Evolutionary conservation across 2,113 vertebrate genomes (phyloP).

Genomic region (Haliaeetus leucogaster): DNA sequence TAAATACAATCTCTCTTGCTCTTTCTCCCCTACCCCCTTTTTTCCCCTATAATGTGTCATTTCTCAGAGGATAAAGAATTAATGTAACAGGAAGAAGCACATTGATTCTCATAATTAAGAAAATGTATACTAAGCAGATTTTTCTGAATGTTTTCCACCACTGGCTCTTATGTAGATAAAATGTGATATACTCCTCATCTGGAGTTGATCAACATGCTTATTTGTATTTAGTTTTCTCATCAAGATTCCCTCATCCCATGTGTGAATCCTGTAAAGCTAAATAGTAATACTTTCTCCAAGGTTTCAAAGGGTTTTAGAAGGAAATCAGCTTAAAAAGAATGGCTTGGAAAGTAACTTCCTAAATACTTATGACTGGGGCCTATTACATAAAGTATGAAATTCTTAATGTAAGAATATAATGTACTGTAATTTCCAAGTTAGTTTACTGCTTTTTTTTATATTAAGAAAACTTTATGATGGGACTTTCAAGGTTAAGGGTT

Average conservation of each 20-base stretch:
- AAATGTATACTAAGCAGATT: background rate
- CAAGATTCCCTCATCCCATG: background rate
- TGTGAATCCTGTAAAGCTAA: background rate
- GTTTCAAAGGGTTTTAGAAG: background rate
- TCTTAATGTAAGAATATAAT: background rate
- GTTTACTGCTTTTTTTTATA: background rate
- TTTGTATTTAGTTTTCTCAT: background rate
- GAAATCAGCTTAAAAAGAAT: background rate
- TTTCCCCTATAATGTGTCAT: background rate
- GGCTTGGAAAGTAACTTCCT: background rate
- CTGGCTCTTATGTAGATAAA: background rate
- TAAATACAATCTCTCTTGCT: constrained; percentile 32
- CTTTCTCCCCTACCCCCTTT: background rate
- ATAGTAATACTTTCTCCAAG: background rate
- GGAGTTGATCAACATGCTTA: background rate
- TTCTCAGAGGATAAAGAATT: background rate
- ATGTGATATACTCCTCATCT: background rate
- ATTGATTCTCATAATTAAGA: background rate
- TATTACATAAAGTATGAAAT: background rate
- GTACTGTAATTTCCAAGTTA: background rate
- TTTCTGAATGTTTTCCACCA: background rate
- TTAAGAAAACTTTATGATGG: background rate
- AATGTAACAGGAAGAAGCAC: background rate
- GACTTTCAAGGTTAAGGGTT: background rate
- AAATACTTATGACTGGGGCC: background rate